Conservation (phyloP, 2,113 vertebrate species). For the Nycticebus coucang region DNA sequence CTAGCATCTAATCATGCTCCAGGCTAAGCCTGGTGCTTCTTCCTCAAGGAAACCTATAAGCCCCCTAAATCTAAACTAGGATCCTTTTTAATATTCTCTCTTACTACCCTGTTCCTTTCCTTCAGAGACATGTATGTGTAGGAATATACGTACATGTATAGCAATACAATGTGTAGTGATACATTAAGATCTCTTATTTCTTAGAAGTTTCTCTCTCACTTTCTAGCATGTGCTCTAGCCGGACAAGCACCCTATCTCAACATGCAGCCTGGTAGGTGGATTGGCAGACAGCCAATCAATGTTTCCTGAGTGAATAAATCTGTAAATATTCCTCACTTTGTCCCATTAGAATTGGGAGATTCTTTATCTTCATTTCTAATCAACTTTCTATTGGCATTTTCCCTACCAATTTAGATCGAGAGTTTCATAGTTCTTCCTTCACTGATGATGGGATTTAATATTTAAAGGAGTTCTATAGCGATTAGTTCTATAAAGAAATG, state of each 20-base stretch:
- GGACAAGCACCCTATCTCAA: background rate
- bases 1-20: background rate
- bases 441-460: background rate
- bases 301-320: background rate
- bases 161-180: background rate
- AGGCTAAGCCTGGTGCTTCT: background rate
- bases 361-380: background rate
- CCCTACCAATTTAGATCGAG: background rate
- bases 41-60: background rate
- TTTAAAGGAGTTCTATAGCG: background rate
- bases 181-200: background rate
- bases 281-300: background rate
- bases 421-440: background rate
- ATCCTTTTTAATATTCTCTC: background rate
- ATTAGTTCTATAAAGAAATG: constrained; percentile 32
- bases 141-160: background rate
- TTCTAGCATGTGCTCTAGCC: accelerated
- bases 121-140: background rate
- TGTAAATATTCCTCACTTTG: background rate
- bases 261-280: background rate
- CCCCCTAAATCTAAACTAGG: background rate
- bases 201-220: background rate
- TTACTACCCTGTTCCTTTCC: background rate
- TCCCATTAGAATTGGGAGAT: background rate
- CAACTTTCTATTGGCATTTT: background rate